Evolutionary conservation across 2,888 invertebrate species (phyloP), one percentile per base, ranked within the genome.

Genomic region (Parnassius apollo): DNA sequence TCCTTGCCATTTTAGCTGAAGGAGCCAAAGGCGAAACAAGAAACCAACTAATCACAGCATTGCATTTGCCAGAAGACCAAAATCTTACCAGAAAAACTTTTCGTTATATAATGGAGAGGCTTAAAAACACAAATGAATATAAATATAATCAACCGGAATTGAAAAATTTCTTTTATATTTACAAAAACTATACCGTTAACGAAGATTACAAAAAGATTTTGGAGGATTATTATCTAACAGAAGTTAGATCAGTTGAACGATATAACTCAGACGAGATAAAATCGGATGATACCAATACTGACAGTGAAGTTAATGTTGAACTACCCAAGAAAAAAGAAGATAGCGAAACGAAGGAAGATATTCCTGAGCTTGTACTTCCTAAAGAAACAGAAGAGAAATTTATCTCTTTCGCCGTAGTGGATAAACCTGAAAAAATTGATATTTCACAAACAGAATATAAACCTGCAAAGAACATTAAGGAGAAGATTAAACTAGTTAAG

Each of bases 111-210:
- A 87, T 93, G 83, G 85, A 92, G 58, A 82, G 92, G 55, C 73
- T 93, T n/a, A 91, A 87, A 68, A 92, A 92, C 57, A 88, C 81
- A 2, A 83, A 90, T 58, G 85, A 89, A 65, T 92, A 90, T 68
- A 87, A 88, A 78, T 81, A 84, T 60, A 92, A 92, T 67, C 85
- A 88, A 64, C 94, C 94, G 1, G 93, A 94, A 69, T 85, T 95
- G 68, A 94, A 94, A 75, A 94, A 94, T 71, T 95, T 93, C 88
- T 93, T 95, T 72, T 95, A 95, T 71, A 92, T 95, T 8, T 95
- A 94, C 77, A 93, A 93, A 72, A 94, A 94, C 71, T 93, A 93
- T 73, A 93, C 93, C 0, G 93, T 93, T 2, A 92, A 93, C 65
- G 93, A 94, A 50, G 92, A 93, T 42, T 94, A 93, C 74, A 93